Evolutionary conservation across 2,888 invertebrate species (phyloP), one percentile per base, ranked within the genome.

Genomic region (Phengaris alcon): DNA sequence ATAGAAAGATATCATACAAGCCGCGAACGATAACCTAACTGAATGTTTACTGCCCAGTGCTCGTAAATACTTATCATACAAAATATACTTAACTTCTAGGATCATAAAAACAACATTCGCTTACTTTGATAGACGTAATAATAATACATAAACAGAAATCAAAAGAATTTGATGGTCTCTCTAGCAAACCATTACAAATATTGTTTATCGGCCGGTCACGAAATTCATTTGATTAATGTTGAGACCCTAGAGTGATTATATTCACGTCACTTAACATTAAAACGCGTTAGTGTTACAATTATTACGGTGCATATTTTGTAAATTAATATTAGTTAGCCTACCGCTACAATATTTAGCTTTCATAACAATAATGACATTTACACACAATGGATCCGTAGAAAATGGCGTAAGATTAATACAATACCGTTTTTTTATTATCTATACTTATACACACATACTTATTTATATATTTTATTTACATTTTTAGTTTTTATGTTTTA

Each of bases 171-270:
- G 6, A 6, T 15, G 57, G 7, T 8, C 3, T 15, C 15, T 15
- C 13, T 15, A 7, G 3, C 35, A 35, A 6, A 57, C 8, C 13
- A 54, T 72, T 12, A 54, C 55, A 22, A 54, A 59, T 22, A 59
- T 48, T 46, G 8, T 54, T 46, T 57, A 57, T 52, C 55, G 57
- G 13, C 70, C 51, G 70, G 73, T 55, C 15, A 55, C 57, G 73
- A 46, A 57, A n/a, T 8, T 15, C 5, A 6, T 44, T 59, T 57
- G 64, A 46, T 69, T 69, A 69, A 69, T 15, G 1, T n/a, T 51
- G 7, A 51, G 52, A 68, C 46, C 51, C 46, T 10, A 48, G 48
- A 13, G 22, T 35, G 54, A 54, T 35, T 10, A 73, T 44, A 8
- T 73, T 57, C 51, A 22, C 57, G n/a, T 51, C 52, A 72, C 9